Evolutionary conservation across 2,113 vertebrate genomes (phyloP), one percentile per base, ranked within the genome.

Genomic region (Dicentrarchus labrax): DNA sequence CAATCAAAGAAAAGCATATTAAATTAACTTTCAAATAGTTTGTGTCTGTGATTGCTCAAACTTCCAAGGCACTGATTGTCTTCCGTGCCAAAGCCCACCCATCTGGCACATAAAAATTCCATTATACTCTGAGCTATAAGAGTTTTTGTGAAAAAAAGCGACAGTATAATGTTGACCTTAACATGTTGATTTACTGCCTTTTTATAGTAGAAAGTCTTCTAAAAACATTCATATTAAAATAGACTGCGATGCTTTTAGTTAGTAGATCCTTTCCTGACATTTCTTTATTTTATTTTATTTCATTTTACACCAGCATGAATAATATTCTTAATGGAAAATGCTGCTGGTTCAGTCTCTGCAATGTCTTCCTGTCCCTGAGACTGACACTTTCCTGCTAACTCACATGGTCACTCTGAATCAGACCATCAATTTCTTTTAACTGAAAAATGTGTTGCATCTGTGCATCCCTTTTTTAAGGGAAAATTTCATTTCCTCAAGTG

Each of bases 71-170:
- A 38, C 53, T 22, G 22, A 15, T 53, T 62, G 53, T 81, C 38
- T 65, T 82, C 48, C 30, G 72, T 41, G 41, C 76, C 84, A 72
- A 87, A 85, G 71, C 86, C 78, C 77, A 60, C 78, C 90, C 86
- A 87, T 82, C 82, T 91, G 90, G 84, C 84, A 70, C 53, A 45
- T 19, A 51, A 69, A 82, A 87, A 85, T 81, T 64, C 45, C 76
- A 86, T 86, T 36, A 50, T 11, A 65, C 15, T 30, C 36, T 8
- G 48, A 73, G 80, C 51, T 60, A 30, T n/a, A 4, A 65, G 51
- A 61, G 50, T 59, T 48, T 59, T 39, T 53, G 60, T 43, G 73
- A 41, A 74, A 76, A 82, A 76, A 64, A 2, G 39, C 17, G 5
- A 57, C 71, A 59, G 41, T 45, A 66, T 72, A 57, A 56, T 82